Percentiles rank a stretch among this genome's conserved stretches.
Conservation (phyloP, 2,888 invertebrate species). For the Eristalis intricaria region DNA sequence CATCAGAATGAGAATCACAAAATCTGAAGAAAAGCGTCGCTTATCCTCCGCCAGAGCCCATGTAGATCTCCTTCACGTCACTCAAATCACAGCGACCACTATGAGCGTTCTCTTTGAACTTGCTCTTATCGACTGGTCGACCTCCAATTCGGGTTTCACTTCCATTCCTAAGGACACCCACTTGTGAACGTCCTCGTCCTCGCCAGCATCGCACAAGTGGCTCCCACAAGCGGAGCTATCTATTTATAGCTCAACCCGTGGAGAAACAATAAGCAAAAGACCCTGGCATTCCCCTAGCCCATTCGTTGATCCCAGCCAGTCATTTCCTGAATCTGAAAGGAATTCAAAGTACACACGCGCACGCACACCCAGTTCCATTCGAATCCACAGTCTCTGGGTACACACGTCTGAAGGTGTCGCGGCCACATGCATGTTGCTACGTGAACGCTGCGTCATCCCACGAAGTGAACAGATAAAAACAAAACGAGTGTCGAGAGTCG, state of each 20-base stretch:
- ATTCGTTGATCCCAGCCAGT: neutral
- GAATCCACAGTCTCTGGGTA: neutral
- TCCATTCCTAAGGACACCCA: neutral
- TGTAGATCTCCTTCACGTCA: neutral
- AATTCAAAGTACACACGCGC: neutral
- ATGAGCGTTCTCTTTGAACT: too few species aligned
- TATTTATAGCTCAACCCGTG: neutral
- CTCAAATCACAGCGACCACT: too few species aligned
- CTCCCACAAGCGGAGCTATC: neutral
- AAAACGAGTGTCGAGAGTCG: neutral
- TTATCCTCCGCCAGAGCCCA: too few species aligned
- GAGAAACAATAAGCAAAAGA: neutral
- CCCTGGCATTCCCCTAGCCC: neutral
- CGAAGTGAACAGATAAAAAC: neutral
- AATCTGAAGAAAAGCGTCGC: too few species aligned
- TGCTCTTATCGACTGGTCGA: neutral
- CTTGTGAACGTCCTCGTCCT: neutral
- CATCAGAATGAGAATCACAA: too few species aligned
- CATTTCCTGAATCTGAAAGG: constrained; percentile 17
- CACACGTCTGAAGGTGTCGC: constrained; percentile 7
- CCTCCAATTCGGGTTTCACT: neutral
- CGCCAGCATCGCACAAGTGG: neutral
- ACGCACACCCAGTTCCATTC: neutral
- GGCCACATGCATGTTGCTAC: constrained; percentile 18
- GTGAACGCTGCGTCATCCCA: neutral